Percentiles rank a stretch among this genome's conserved stretches.
Evolutionary conservation across 2,888 invertebrate genomes (phyloP).

Genomic region (Polydrusus pterygomalis): DNA sequence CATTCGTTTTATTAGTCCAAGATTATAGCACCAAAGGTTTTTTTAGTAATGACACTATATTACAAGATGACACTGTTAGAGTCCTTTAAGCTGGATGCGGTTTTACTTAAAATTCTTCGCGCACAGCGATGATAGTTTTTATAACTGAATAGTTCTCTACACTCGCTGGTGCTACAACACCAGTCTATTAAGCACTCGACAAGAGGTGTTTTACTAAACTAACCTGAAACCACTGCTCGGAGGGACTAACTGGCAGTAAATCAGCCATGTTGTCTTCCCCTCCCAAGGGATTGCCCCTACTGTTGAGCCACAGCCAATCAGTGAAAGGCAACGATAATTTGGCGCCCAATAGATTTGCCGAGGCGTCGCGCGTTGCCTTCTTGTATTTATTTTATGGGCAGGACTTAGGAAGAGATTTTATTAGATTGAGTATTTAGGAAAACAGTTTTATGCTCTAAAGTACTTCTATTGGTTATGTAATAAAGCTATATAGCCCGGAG

Average conservation of each 20-base stretch:
- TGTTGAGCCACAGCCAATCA: slow-evolving; percentile 63
- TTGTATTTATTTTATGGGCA: slow-evolving; percentile 71
- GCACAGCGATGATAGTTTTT: slow-evolving; percentile 12
- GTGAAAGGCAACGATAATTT: slow-evolving; percentile 62
- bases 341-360: slow-evolving; percentile 66
- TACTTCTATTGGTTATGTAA: slow-evolving; percentile 68
- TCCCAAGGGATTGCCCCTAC: slow-evolving; percentile 61
- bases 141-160: slow-evolving; percentile 8
- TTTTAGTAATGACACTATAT: slow-evolving; percentile 5
- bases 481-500: slow-evolving; percentile 61
- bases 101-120: background rate
- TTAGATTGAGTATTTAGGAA: slow-evolving; percentile 72
- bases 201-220: slow-evolving; percentile 68
- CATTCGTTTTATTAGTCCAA: background rate
- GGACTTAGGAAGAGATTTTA: slow-evolving; percentile 70
- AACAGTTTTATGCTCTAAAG: slow-evolving; percentile 70
- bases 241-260: slow-evolving; percentile 67
- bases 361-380: slow-evolving; percentile 67
- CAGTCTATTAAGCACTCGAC: slow-evolving; percentile 58
- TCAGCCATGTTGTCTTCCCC: slow-evolving; percentile 72
- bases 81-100: background rate
- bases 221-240: slow-evolving; percentile 64
- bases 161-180: slow-evolving; percentile 36
- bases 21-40: background rate
- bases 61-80: background rate